These are phyloP conservation scores for Aphidoletes aphidimyza DNA, from an alignment of 2,888 invertebrate species.

Conservation along the genomic window DNA sequence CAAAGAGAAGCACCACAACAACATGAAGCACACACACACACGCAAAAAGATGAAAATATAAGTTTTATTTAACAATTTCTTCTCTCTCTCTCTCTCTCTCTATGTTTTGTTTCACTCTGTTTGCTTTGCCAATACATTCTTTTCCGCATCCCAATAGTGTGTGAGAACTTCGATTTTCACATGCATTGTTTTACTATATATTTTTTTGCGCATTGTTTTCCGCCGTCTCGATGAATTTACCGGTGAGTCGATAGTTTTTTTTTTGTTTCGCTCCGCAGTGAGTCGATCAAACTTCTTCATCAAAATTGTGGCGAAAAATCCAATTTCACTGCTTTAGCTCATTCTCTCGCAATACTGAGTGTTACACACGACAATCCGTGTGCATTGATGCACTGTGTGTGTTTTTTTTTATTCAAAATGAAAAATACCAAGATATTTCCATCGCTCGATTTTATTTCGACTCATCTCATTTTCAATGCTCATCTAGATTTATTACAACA, in stretches of 20 bases:
- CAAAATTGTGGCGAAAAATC: background rate
- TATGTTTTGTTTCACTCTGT: background rate
- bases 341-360: too few species aligned
- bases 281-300: conserved; percentile 41
- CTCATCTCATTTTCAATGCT: conserved; percentile 41
- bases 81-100: background rate
- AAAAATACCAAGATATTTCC: background rate
- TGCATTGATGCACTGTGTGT: background rate
- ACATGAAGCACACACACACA: background rate
- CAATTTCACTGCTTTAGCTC: background rate
- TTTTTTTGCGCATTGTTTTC: background rate
- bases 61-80: conserved; percentile 22
- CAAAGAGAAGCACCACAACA: background rate
- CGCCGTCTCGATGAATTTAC: background rate
- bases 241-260: too few species aligned
- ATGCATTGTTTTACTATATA: conserved; percentile 1
- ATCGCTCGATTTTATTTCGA: conserved; percentile 4
- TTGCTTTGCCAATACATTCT: conserved; percentile 35
- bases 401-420: background rate
- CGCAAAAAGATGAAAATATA: background rate
- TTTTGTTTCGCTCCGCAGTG: too few species aligned
- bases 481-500: conserved; percentile 56
- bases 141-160: background rate
- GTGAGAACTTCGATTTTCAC: conserved; percentile 10
- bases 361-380: background rate